Evolutionary conservation across 2,113 vertebrate species (phyloP).

Genomic region (Poeciliopsis prolifica): DNA sequence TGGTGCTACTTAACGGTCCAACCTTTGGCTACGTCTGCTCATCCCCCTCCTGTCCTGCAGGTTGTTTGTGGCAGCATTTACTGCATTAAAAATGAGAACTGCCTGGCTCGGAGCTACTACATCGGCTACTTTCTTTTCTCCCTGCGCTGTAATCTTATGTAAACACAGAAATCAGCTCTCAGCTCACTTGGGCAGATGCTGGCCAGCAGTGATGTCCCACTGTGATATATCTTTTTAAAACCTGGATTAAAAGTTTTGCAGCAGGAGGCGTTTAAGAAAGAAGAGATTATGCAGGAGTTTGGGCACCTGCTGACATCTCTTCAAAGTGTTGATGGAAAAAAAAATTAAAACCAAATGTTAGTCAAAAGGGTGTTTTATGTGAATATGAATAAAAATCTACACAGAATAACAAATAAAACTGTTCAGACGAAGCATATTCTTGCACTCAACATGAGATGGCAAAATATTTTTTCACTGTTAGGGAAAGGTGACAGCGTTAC

Average conservation of each 20-base stretch:
- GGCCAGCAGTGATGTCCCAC: slow-evolving; percentile 66
- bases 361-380: slow-evolving; percentile 7
- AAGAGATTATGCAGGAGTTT: slow-evolving; percentile 32
- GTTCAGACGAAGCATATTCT: slow-evolving; percentile 2
- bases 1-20: slow-evolving; percentile 54
- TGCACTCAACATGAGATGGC: not conserved
- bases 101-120: slow-evolving; percentile 59
- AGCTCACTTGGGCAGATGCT: slow-evolving; percentile 64
- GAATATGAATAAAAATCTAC: slow-evolving; percentile 13
- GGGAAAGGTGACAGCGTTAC: not conserved
- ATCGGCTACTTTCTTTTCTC: slow-evolving; percentile 62
- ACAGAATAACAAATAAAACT: slow-evolving; percentile 7
- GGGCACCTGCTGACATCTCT: slow-evolving; percentile 34
- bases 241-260: slow-evolving; percentile 71
- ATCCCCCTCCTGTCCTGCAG: slow-evolving; percentile 39
- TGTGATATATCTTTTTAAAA: slow-evolving; percentile 67
- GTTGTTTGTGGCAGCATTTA: slow-evolving; percentile 65
- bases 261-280: slow-evolving; percentile 40
- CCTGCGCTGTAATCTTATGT: slow-evolving; percentile 71
- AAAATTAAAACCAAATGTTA: slow-evolving; percentile 1
- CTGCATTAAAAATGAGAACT: slow-evolving; percentile 64
- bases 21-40: slow-evolving; percentile 57
- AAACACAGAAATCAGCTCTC: slow-evolving; percentile 74
- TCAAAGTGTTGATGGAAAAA: slow-evolving; percentile 37
- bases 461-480: not conserved